phyloP scores from a whole-genome alignment of 2,888 invertebrate genomes.

The Onthophagus sagittarius region DNA sequence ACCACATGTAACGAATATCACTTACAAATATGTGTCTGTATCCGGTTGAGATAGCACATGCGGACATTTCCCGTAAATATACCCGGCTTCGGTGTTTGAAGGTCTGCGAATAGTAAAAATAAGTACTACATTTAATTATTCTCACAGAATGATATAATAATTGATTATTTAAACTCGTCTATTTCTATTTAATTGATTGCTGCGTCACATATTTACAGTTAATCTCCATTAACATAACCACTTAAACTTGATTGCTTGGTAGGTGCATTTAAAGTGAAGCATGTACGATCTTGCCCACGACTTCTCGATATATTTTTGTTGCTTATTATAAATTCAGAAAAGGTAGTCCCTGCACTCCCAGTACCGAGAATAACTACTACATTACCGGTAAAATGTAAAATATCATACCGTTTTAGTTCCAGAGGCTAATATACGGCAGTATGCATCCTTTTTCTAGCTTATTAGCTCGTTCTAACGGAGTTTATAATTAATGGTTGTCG shows the following conservation, averaged over 20 bases:
- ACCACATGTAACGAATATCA: conserved; percentile 34
- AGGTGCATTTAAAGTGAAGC: background rate
- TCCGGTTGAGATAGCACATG: conserved; percentile 32
- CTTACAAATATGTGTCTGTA: conserved; percentile 35
- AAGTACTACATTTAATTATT: too few relatives aligned
- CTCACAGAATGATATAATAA: background rate
- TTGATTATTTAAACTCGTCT: background rate
- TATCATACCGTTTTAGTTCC: background rate
- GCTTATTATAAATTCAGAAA: background rate
- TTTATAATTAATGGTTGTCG: background rate
- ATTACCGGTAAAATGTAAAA: background rate
- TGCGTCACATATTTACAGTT: background rate
- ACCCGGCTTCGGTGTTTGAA: background rate
- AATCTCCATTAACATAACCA: background rate
- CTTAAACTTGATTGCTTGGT: background rate
- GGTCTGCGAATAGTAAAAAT: background rate
- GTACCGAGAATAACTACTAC: background rate
- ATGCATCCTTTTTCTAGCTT: background rate
- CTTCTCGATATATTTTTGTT: background rate
- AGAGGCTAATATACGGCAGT: background rate
- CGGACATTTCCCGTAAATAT: conserved; percentile 11
- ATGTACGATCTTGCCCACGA: background rate
- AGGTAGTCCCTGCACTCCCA: background rate
- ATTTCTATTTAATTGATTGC: background rate
- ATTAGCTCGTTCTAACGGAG: background rate